These are phyloP conservation scores for Microplitis mediator DNA, from an alignment of 1,140 invertebrate genomes.

Conservation along the genomic window DNA sequence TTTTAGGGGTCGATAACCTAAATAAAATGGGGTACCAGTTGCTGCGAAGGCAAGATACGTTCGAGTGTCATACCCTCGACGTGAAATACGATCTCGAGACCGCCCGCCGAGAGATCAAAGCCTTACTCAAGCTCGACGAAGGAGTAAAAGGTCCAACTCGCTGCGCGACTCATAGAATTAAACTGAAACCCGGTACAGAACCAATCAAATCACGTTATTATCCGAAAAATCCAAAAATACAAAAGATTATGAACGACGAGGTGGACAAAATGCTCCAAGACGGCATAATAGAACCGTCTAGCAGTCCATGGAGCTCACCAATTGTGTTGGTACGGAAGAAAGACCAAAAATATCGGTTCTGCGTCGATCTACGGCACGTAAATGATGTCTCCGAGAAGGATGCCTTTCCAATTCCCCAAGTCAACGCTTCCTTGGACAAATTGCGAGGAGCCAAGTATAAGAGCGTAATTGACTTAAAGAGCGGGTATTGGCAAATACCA, in stretches of 20 bases:
- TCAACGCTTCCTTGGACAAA: constrained; percentile 46
- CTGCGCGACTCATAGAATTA: neutral
- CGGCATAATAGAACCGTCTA: neutral
- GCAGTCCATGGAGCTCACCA: neutral
- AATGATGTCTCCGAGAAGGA: constrained; percentile 52
- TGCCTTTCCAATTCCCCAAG: constrained; percentile 57
- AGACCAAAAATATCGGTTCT: neutral
- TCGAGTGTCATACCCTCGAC: too few species aligned
- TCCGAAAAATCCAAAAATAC: neutral
- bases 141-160: too few species aligned
- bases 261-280: neutral
- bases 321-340: neutral
- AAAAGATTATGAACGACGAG: neutral
- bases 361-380: neutral
- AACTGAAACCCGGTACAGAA: neutral
- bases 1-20: too few species aligned
- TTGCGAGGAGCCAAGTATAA: constrained; percentile 38
- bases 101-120: too few species aligned
- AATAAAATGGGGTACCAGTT: too few species aligned
- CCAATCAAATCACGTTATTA: neutral
- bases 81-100: too few species aligned
- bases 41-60: too few species aligned
- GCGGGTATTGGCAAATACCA: constrained; percentile 31
- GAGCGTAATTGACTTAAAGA: constrained; percentile 42
- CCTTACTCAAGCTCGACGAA: too few species aligned